phyloP scores from a whole-genome alignment of 2,113 vertebrate genomes.

The Colistium nudipinnis region DNA sequence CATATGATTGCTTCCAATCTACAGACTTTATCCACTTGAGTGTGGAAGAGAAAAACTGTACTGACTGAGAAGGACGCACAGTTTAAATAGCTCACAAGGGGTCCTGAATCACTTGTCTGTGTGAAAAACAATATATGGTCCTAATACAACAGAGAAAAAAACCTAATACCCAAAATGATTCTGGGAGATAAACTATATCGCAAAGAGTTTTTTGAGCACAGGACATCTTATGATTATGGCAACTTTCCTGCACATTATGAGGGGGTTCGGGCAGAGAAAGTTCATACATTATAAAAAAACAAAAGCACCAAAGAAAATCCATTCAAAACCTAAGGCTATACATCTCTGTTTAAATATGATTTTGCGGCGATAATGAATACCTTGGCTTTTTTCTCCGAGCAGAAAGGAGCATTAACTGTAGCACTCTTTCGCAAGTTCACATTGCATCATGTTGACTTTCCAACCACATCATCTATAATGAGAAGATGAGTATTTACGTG shows the following conservation, averaged over 20 bases:
- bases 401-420: constrained; percentile 50
- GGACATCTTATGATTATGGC: constrained; percentile 20
- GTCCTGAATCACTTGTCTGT: constrained; percentile 3
- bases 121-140: neutral
- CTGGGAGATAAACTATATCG: too few relatives aligned
- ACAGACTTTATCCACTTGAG: constrained; percentile 12
- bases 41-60: neutral
- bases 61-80: neutral
- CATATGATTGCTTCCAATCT: constrained; percentile 33
- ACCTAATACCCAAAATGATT: neutral
- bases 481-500: constrained; percentile 71
- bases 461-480: constrained; percentile 67
- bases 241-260: constrained; percentile 25
- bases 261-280: constrained; percentile 34
- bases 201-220: neutral
- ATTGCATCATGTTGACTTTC: constrained; percentile 69
- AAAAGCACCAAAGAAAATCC: constrained; percentile 26
- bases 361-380: constrained; percentile 61
- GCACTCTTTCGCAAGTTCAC: constrained; percentile 50
- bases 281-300: constrained; percentile 38
- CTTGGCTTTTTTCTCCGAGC: constrained; percentile 52
- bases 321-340: constrained; percentile 51
- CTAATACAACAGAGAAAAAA: neutral
- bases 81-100: constrained; percentile 1
- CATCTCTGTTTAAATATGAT: constrained; percentile 53